Percentiles rank a stretch among this genome's conserved stretches.
phyloP scores from a whole-genome alignment of 2,113 vertebrate species.

The Tringa solitaria region DNA sequence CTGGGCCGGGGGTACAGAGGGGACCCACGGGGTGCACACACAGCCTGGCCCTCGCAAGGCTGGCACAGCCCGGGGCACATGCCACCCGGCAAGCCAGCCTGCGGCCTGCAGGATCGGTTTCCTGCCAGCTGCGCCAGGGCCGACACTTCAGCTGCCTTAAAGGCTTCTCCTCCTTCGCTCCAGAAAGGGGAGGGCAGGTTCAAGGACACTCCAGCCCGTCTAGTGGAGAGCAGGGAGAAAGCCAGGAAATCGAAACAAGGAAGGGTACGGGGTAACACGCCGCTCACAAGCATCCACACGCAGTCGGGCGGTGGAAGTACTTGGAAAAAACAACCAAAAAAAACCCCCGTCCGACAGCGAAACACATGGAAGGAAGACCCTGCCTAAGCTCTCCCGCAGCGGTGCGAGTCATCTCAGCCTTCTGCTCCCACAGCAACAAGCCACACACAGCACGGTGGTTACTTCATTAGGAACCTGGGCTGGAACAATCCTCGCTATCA shows the following conservation, averaged over 20 bases:
- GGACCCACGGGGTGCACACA: background rate
- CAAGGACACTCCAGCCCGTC: slow-evolving; percentile 70
- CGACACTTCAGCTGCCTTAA: slow-evolving; percentile 74
- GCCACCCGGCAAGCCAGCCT: slow-evolving; percentile 27
- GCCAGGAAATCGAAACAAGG: background rate
- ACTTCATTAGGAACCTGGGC: background rate
- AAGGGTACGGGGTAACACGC: background rate
- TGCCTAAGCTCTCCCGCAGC: background rate
- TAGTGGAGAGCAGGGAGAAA: background rate
- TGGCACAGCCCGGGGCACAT: background rate
- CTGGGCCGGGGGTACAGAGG: background rate
- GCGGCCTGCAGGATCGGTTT: slow-evolving; percentile 67
- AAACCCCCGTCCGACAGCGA: background rate
- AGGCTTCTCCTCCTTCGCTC: slow-evolving; percentile 74
- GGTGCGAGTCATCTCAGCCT: background rate
- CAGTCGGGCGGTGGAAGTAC: background rate
- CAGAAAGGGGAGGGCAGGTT: slow-evolving; percentile 71
- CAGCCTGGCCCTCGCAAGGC: background rate
- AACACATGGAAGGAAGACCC: background rate
- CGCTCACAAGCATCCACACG: background rate
- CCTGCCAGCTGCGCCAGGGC: slow-evolving; percentile 74
- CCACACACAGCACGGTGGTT: fast-evolving
- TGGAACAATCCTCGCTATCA: too few relatives aligned
- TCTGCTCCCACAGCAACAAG: background rate
- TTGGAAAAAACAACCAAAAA: background rate